Evolutionary conservation across 2,113 vertebrate genomes (phyloP).

Genomic region (Malaclemys terrapin): DNA sequence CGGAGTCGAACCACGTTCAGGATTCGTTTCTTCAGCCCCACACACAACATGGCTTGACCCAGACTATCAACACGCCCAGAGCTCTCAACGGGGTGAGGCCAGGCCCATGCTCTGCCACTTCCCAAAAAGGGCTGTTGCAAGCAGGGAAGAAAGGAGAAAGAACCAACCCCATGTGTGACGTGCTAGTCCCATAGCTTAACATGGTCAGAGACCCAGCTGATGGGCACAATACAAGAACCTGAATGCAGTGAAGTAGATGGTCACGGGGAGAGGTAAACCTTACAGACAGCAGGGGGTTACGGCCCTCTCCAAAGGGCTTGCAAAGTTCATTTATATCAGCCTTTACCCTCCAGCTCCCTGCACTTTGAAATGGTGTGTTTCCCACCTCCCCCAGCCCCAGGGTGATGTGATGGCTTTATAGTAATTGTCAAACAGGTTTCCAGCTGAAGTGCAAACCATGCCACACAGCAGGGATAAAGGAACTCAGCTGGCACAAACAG

Average conservation of each 20-base stretch:
- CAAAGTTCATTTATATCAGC: not conserved
- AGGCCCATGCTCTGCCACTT: not conserved
- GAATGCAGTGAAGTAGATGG: not conserved
- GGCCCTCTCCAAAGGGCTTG: not conserved
- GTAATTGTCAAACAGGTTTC: not conserved
- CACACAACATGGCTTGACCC: slow-evolving; percentile 24
- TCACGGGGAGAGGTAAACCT: not conserved
- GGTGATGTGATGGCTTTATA: not conserved
- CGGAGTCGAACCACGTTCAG: not conserved
- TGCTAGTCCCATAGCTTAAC: not conserved
- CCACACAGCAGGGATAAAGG: fast-evolving
- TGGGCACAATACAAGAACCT: not conserved
- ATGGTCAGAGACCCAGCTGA: not conserved
- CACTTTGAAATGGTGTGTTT: not conserved
- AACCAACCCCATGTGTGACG: not conserved
- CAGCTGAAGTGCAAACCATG: not conserved
- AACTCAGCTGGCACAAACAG: not conserved
- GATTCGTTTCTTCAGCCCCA: not conserved
- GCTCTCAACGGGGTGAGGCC: not conserved
- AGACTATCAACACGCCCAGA: slow-evolving; percentile 43
- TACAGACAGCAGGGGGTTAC: not conserved
- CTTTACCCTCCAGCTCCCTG: fast-evolving
- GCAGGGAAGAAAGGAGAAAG: not conserved
- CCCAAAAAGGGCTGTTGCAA: not conserved
- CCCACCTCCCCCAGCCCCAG: not conserved